A percentile compares a stretch with the other conserved stretches of the same genome.
These are phyloP conservation scores for Prunella fulvescens DNA, from an alignment of 2,113 vertebrate genomes.

Conservation along the genomic window DNA sequence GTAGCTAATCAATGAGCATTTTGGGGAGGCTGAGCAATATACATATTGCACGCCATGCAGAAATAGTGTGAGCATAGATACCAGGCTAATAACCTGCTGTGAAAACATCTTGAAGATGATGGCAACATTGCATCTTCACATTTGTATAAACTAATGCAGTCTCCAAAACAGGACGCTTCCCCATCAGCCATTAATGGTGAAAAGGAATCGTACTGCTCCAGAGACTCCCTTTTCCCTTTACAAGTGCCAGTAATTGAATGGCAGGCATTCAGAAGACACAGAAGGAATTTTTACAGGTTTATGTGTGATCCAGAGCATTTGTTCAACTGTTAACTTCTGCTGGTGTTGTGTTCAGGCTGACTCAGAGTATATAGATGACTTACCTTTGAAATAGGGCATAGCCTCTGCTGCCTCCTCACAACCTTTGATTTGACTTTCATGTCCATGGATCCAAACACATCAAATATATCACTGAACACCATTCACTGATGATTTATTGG, in stretches of 20 bases:
- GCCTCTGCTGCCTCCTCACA: neutral
- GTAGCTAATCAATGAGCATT: neutral
- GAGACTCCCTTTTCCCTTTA: neutral
- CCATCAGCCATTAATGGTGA: neutral
- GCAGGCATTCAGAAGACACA: neutral
- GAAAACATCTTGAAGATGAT: slow-evolving; percentile 4
- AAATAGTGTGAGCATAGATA: neutral
- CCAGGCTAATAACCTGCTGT: neutral
- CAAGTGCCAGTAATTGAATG: neutral
- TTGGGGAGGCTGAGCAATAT: neutral
- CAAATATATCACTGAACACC: neutral
- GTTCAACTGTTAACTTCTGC: neutral
- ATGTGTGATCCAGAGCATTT: neutral
- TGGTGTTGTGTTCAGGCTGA: neutral
- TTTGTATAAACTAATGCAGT: neutral
- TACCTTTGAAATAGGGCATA: rapidly evolving
- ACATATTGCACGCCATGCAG: neutral
- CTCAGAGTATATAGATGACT: rapidly evolving
- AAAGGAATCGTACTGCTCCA: neutral
- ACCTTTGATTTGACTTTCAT: neutral
- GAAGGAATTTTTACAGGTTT: neutral
- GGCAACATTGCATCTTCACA: neutral
- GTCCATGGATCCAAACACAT: neutral
- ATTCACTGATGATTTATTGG: neutral
- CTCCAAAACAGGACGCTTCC: neutral